Conservation (phyloP, 2,113 vertebrate species). For the Amphilophus citrinellus region DNA sequence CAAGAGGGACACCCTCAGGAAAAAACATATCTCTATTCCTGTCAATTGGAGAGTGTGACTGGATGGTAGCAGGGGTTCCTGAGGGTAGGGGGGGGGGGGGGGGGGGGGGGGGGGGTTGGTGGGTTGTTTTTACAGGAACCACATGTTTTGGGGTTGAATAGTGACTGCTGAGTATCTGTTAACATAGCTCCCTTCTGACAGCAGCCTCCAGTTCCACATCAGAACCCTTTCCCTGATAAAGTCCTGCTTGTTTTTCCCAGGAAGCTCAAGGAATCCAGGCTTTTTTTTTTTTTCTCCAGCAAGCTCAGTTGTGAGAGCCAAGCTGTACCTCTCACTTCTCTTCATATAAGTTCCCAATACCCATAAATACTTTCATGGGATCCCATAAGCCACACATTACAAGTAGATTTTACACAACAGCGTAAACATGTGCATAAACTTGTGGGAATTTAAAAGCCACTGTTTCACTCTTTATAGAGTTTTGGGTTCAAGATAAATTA, state of each 20-base stretch:
- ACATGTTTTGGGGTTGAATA: constrained; percentile 75
- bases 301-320: constrained; percentile 57
- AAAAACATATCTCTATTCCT: constrained; percentile 72
- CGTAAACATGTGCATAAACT: constrained; percentile 38
- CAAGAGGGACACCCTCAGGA: constrained; percentile 63
- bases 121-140: constrained; percentile 77
- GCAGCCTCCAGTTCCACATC: constrained; percentile 66
- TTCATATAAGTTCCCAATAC: constrained; percentile 67
- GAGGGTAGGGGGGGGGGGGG: constrained; percentile 5
- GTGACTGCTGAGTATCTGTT: constrained; percentile 74
- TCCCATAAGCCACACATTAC: constrained; percentile 60
- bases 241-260: constrained; percentile 68
- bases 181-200: constrained; percentile 66
- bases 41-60: constrained; percentile 58
- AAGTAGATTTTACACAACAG: constrained; percentile 52
- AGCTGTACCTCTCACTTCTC: constrained; percentile 54
- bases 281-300: neutral
- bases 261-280: constrained; percentile 62
- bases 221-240: constrained; percentile 73
- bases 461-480: constrained; percentile 21
- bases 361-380: constrained; percentile 73
- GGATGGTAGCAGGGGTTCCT: constrained; percentile 52
- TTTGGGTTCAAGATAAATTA: constrained; percentile 34
- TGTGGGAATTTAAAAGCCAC: constrained; percentile 9
- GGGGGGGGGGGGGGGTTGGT: neutral